phyloP scores from a whole-genome alignment of 2,113 vertebrate species.

The Eira barbara region DNA sequence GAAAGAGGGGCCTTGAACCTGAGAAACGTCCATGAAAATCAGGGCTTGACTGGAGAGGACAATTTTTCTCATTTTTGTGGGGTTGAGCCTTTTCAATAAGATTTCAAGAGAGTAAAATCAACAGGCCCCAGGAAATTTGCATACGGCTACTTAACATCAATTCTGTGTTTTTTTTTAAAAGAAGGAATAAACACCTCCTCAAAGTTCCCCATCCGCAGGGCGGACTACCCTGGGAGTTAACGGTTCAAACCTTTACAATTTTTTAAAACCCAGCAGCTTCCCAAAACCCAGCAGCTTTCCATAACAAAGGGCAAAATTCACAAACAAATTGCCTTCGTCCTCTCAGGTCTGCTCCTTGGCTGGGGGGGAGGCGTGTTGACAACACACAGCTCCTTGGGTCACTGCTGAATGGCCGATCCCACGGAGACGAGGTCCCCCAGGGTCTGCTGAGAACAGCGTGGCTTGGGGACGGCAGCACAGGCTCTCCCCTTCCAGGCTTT shows the following conservation, averaged over 20 bases:
- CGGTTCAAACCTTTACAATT: constrained; percentile 83
- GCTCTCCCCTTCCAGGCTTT: constrained; percentile 48
- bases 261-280: constrained; percentile 83
- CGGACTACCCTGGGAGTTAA: constrained; percentile 82
- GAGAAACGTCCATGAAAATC: not conserved
- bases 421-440: constrained; percentile 72
- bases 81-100: constrained; percentile 75
- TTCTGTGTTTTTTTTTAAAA: constrained; percentile 72
- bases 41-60: constrained; percentile 10
- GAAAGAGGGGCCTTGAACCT: not conserved
- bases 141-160: constrained; percentile 81
- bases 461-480: constrained; percentile 56
- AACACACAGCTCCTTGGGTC: constrained; percentile 80
- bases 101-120: constrained; percentile 73
- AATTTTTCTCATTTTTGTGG: constrained; percentile 52
- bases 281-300: constrained; percentile 83
- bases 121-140: constrained; percentile 79
- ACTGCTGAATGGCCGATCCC: constrained; percentile 83
- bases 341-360: constrained; percentile 75
- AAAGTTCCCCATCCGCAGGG: constrained; percentile 80
- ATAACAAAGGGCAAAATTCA: constrained; percentile 87
- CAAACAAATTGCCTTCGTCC: constrained; percentile 85
- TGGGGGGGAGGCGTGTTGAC: constrained; percentile 82
- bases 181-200: constrained; percentile 82
- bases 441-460: constrained; percentile 71